phyloP scores from a whole-genome alignment of 2,888 invertebrate genomes.

The Spilarctia lutea region DNA sequence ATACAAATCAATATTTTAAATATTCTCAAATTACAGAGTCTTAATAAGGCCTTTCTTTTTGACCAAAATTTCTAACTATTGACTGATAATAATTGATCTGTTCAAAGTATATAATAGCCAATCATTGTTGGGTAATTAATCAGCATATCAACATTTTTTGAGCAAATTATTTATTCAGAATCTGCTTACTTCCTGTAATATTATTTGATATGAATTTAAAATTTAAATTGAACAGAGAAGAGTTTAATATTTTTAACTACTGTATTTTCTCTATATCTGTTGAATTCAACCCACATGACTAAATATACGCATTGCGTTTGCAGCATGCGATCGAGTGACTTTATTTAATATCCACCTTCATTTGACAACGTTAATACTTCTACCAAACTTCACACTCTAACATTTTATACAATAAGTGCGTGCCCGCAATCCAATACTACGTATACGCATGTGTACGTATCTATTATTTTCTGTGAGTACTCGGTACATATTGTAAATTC shows the following conservation, averaged over 20 bases:
- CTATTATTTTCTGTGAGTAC: neutral
- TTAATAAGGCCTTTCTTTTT: neutral
- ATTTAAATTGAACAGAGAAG: neutral
- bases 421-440: slow-evolving; percentile 6
- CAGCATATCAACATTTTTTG: neutral
- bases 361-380: neutral
- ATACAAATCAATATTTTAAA: neutral
- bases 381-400: neutral
- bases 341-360: neutral
- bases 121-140: neutral
- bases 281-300: neutral
- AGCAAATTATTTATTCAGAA: neutral
- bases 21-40: neutral
- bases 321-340: neutral
- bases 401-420: neutral
- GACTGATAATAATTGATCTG: neutral
- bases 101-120: neutral
- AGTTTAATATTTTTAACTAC: neutral
- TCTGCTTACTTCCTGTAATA: neutral
- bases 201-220: neutral
- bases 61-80: neutral
- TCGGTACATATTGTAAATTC: neutral
- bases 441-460: neutral
- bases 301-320: neutral
- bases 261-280: too few relatives aligned